Evolutionary conservation across 2,888 invertebrate species (phyloP), one percentile per base, ranked within the genome.

Genomic region (Tubiluchus corallicola): DNA sequence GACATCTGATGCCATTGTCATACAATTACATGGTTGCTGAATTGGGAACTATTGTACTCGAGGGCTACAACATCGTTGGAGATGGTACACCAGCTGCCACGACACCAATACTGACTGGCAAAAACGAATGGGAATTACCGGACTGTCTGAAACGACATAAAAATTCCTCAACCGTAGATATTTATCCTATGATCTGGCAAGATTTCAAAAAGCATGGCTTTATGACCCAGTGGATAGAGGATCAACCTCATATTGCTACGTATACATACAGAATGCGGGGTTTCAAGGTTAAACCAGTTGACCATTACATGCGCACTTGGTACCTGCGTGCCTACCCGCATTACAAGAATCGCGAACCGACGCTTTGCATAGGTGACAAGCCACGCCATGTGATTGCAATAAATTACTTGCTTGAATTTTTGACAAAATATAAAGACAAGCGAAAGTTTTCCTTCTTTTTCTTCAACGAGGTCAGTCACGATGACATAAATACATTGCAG

Each of bases 251-350:
- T 55, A 73, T 79, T 18, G 88, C 88, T 0, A 85, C 84, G 0
- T 94, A 90, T 60, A 83, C 83, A 2, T 85, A 84, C 62, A 73
- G 92, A 4, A 71, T 90, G 58, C 80, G 80, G 52, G 92, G 92
- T 0, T 92, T 92, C 61, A 65, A 72, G 21, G 64, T 71, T 2
- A 76, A 76, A 52, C 92, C 92, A 0, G 84, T 88, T 0, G 82
- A 90, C 65, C 88, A 90, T 63, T 90, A 87, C 59, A 75, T 87
- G 66, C 67, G 88, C 20, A 74, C 83, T 0, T 87, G 77, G 61
- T 82, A 77, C 55, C 56, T 81, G 13, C 77, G 79, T 17, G 74
- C 77, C 9, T 63, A 68, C 3, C 69, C n/a, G n/a, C n/a, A n/a
- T n/a, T n/a, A n/a, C n/a, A n/a, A n/a, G n/a, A n/a, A 62, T 40